Evolutionary conservation across 2,113 vertebrate species (phyloP).

Genomic region (Plectropomus leopardus): DNA sequence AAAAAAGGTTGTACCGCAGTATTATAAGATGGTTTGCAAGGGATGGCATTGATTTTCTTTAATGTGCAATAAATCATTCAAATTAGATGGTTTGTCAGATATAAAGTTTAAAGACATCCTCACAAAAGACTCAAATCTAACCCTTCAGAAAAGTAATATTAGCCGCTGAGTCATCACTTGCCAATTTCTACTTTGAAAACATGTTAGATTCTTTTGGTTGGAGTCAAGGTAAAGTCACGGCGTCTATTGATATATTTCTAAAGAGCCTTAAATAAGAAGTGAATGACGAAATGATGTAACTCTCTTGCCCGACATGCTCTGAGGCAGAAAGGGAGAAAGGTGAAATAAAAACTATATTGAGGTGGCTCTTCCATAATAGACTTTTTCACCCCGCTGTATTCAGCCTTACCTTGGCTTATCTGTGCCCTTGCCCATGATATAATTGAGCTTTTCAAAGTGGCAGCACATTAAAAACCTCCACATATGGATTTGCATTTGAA

Average conservation of each 20-base stretch:
- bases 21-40: background rate
- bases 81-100: slow-evolving; percentile 3
- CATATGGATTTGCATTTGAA: slow-evolving; percentile 74
- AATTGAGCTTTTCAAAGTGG: slow-evolving; percentile 77
- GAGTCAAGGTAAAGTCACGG: slow-evolving; percentile 33
- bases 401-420: slow-evolving; percentile 79
- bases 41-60: background rate
- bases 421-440: slow-evolving; percentile 71
- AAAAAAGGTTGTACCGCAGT: background rate
- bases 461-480: slow-evolving; percentile 56
- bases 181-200: slow-evolving; percentile 49
- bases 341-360: slow-evolving; percentile 73
- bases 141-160: slow-evolving; percentile 19
- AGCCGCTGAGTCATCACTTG: slow-evolving; percentile 57
- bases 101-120: background rate
- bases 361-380: slow-evolving; percentile 68
- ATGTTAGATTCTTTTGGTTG: slow-evolving; percentile 27
- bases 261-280: slow-evolving; percentile 63
- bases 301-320: slow-evolving; percentile 55
- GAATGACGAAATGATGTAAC: slow-evolving; percentile 65
- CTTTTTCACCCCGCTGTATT: slow-evolving; percentile 73
- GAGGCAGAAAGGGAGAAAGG: slow-evolving; percentile 67
- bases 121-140: slow-evolving; percentile 20
- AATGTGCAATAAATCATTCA: slow-evolving; percentile 1
- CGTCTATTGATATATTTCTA: slow-evolving; percentile 61